phyloP scores from a whole-genome alignment of 2,797 vertebrate genomes.

The Eleutherodactylus coqui region DNA sequence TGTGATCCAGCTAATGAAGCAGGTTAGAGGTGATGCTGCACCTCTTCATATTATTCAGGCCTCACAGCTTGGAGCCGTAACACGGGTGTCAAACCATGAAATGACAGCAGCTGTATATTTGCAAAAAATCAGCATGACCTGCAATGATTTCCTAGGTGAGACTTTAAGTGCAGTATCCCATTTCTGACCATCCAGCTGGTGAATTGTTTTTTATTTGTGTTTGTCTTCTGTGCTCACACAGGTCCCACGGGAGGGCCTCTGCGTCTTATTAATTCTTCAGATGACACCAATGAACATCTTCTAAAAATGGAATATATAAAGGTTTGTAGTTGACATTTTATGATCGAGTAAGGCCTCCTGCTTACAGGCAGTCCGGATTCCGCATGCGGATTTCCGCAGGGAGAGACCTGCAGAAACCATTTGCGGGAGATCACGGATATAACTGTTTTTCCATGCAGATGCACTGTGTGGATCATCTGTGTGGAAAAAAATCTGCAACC shows the following conservation, averaged over 20 bases:
- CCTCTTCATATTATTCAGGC: constrained; percentile 84
- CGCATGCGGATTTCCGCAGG: too few relatives aligned
- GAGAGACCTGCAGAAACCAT: too few relatives aligned
- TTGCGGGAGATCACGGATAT: too few relatives aligned
- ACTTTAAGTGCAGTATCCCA: not conserved
- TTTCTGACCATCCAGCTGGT: not conserved
- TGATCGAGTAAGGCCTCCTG: too few relatives aligned
- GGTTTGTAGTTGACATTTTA: constrained; percentile 72
- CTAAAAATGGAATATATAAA: constrained; percentile 91
- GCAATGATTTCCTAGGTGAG: constrained; percentile 86
- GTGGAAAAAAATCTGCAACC: too few relatives aligned
- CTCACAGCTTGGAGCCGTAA: constrained; percentile 85
- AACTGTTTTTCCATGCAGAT: too few relatives aligned
- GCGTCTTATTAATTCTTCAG: constrained; percentile 86
- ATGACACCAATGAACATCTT: constrained; percentile 82
- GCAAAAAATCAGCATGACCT: constrained; percentile 83
- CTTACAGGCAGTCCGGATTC: too few relatives aligned
- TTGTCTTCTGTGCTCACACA: constrained; percentile 69
- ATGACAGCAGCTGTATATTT: constrained; percentile 85
- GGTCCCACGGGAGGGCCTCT: constrained; percentile 82
- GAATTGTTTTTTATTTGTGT: not conserved
- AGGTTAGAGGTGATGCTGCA: constrained; percentile 70
- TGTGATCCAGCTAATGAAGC: constrained; percentile 83
- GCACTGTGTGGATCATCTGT: too few relatives aligned
- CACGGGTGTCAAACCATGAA: constrained; percentile 82